Conservation (phyloP, 92 coral and sea anemone genomes). For the Epizoanthus scotinus region DNA sequence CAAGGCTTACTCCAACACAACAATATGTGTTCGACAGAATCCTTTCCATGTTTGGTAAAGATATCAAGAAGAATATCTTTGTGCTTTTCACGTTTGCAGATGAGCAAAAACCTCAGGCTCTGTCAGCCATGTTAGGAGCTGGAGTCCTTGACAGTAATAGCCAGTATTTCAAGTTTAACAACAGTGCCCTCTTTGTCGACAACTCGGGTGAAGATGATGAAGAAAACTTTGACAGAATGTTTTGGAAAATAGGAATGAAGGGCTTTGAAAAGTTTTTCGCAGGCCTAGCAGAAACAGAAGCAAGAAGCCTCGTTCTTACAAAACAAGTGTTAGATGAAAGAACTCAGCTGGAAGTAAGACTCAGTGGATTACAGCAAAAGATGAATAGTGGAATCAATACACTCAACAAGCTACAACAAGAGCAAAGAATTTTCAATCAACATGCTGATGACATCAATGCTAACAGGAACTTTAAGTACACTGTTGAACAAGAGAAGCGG, state of each 20-base stretch:
- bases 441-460: conserved; percentile 51
- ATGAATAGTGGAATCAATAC: conserved; percentile 34
- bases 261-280: conserved; percentile 46
- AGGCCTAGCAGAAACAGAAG: conserved; percentile 5
- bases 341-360: conserved; percentile 50
- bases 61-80: conserved; percentile 47
- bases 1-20: conserved; percentile 53
- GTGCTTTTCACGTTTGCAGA: conserved; percentile 55
- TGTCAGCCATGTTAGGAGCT: conserved; percentile 42
- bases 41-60: conserved; percentile 58
- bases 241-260: conserved; percentile 48
- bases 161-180: conserved; percentile 42
- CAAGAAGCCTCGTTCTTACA: conserved; percentile 50
- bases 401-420: conserved; percentile 38
- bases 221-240: conserved; percentile 42
- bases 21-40: conserved; percentile 54
- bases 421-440: conserved; percentile 36
- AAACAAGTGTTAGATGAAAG: conserved; percentile 46
- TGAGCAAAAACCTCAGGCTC: conserved; percentile 48
- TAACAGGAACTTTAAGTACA: conserved; percentile 45
- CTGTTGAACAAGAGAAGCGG: conserved; percentile 29
- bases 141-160: conserved; percentile 29
- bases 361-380: conserved; percentile 40
- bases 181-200: conserved; percentile 51
- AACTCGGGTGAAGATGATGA: conserved; percentile 45